A percentile compares a stretch with the other conserved stretches of the same genome.
Evolutionary conservation across 2,113 vertebrate genomes (phyloP).

Genomic region (human): DNA sequence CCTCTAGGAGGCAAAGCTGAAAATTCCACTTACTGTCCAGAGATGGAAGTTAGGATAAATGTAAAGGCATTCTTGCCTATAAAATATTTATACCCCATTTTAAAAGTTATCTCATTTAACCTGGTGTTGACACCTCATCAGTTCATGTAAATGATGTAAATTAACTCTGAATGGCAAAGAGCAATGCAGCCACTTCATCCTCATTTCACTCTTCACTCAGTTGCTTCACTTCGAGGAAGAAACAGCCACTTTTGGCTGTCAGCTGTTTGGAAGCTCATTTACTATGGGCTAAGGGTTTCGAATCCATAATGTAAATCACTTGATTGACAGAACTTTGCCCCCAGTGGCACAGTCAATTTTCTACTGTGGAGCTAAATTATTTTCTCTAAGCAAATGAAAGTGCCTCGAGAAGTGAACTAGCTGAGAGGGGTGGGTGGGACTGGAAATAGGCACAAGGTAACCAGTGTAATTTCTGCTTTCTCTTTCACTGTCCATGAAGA

Average conservation of each 20-base stretch:
- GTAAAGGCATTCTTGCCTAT: constrained; percentile 71
- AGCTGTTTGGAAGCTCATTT: constrained; percentile 72
- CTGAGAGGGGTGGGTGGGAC: not conserved
- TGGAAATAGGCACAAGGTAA: constrained; percentile 34
- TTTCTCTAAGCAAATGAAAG: constrained; percentile 63
- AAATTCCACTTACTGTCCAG: constrained; percentile 52
- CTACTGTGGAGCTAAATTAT: constrained; percentile 54
- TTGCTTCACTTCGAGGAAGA: not conserved
- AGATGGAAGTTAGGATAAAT: constrained; percentile 68
- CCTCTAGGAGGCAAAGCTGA: constrained; percentile 65
- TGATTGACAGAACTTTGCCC: constrained; percentile 69
- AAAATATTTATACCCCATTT: constrained; percentile 79
- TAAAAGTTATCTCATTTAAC: constrained; percentile 77
- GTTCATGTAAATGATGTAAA: constrained; percentile 71
- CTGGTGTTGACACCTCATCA: constrained; percentile 66
- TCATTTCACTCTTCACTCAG: not conserved
- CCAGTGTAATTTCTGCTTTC: constrained; percentile 77
- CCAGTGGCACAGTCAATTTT: constrained; percentile 52
- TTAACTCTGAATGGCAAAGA: constrained; percentile 66
- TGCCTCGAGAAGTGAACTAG: not conserved
- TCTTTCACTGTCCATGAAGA: constrained; percentile 83
- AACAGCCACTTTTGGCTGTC: constrained; percentile 58
- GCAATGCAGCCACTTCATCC: constrained; percentile 53
- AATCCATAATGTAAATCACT: constrained; percentile 68
- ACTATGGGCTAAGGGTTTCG: constrained; percentile 51